A percentile compares a stretch with the other conserved stretches of the same genome.
Evolutionary conservation across 2,113 vertebrate species (phyloP).

Genomic region (Tetraodon nigroviridis): DNA sequence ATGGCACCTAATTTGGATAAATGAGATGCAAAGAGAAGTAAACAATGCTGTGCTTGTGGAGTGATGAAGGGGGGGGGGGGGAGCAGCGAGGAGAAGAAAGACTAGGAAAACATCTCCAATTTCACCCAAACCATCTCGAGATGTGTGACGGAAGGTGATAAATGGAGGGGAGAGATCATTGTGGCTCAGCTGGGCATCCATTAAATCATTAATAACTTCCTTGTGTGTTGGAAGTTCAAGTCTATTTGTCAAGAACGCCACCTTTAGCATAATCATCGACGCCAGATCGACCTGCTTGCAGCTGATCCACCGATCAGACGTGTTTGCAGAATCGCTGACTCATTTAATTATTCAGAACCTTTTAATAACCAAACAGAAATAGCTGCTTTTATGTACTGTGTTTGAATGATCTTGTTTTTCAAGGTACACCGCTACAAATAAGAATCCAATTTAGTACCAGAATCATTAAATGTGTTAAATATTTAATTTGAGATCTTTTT

Average conservation of each 20-base stretch:
- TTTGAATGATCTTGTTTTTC: constrained; percentile 29
- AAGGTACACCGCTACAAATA: constrained; percentile 23
- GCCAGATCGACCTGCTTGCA: background rate
- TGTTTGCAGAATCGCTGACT: too few species aligned
- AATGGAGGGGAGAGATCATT: constrained; percentile 15
- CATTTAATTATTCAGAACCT: background rate
- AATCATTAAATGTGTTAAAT: constrained; percentile 64
- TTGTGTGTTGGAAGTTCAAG: constrained; percentile 38
- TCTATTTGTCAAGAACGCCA: constrained; percentile 38
- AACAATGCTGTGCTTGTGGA: background rate
- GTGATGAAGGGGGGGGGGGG: too few species aligned
- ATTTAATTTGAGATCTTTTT: constrained; percentile 62
- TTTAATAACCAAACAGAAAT: background rate
- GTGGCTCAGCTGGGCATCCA: constrained; percentile 18
- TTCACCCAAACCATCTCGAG: background rate
- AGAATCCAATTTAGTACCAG: constrained; percentile 43
- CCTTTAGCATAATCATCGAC: constrained; percentile 17
- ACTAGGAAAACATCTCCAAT: background rate
- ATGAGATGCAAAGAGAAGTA: constrained; percentile 60
- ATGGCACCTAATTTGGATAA: constrained; percentile 70
- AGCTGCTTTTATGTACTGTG: background rate
- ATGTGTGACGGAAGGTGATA: background rate
- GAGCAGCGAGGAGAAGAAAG: too few species aligned
- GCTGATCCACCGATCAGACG: background rate
- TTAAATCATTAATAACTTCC: constrained; percentile 48